phyloP scores from a whole-genome alignment of 2,888 invertebrate genomes.

The Psylliodes chrysocephalus region DNA sequence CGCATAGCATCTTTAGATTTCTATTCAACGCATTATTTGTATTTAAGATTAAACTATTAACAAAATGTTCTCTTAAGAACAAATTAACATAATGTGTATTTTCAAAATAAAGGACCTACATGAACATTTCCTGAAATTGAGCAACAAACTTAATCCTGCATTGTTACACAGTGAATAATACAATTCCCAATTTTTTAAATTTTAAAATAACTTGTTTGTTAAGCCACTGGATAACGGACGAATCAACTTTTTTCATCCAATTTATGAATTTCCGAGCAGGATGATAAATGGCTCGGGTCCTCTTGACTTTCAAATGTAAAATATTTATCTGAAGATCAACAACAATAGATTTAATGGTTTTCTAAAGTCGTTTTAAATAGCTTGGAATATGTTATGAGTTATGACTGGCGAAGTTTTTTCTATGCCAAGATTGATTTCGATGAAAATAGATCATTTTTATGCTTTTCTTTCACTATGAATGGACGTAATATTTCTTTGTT shows the following conservation, averaged over 20 bases:
- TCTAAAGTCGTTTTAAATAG: slow-evolving; percentile 44
- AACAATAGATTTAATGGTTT: slow-evolving; percentile 49
- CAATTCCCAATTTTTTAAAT: no score
- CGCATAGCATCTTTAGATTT: no score
- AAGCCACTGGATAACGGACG: not conserved
- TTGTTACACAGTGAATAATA: no score
- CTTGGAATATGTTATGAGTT: slow-evolving; percentile 36
- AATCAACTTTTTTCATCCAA: slow-evolving; percentile 1
- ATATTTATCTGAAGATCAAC: slow-evolving; percentile 41
- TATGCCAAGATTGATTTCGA: slow-evolving; percentile 22
- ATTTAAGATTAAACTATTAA: no score
- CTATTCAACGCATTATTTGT: no score
- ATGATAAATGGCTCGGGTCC: slow-evolving; percentile 44
- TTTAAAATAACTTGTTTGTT: no score
- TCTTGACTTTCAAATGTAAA: slow-evolving; percentile 44
- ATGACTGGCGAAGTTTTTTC: slow-evolving; percentile 33
- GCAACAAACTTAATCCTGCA: no score
- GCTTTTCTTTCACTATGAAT: not conserved
- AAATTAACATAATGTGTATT: no score
- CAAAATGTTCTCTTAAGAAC: no score
- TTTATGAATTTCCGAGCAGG: slow-evolving; percentile 45
- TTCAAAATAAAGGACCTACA: no score
- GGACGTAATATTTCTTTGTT: not conserved
- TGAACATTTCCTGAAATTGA: no score
- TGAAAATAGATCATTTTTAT: slow-evolving; percentile 29